These are phyloP conservation scores for Aromia moschata DNA, from an alignment of 2,888 invertebrate species.

Conservation along the genomic window DNA sequence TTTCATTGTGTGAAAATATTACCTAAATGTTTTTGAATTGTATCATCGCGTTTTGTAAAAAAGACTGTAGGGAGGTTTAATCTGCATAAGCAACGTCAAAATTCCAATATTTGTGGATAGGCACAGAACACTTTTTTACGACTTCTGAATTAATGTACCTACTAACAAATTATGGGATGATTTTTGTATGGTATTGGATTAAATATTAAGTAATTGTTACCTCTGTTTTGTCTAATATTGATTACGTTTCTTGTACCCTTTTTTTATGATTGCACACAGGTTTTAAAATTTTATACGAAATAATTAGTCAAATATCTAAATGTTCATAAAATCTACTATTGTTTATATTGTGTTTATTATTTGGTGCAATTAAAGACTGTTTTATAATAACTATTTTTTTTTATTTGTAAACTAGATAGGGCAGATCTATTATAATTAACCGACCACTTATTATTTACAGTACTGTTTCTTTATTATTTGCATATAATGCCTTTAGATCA, in stretches of 20 bases:
- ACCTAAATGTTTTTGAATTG: too few species aligned
- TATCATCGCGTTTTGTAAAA: too few species aligned
- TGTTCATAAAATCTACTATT: conserved; percentile 25
- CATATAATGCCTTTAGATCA: conserved; percentile 46
- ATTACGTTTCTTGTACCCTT: conserved; percentile 25
- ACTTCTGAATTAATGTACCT: too few species aligned
- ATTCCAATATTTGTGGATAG: neutral
- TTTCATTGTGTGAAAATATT: too few species aligned
- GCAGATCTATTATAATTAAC: conserved; percentile 27
- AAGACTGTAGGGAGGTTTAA: too few species aligned
- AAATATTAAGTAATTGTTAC: conserved; percentile 33
- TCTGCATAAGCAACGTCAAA: neutral
- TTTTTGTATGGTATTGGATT: conserved; percentile 25
- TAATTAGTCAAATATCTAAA: conserved; percentile 27
- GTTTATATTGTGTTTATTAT: conserved; percentile 38
- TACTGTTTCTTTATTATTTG: conserved; percentile 38
- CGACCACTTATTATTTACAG: conserved; percentile 34
- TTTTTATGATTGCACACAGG: conserved; percentile 27
- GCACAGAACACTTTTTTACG: too few species aligned
- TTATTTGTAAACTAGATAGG: conserved; percentile 28
- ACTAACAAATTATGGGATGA: neutral
- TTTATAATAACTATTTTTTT: conserved; percentile 41
- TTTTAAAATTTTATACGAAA: conserved; percentile 29
- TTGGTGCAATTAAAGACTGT: conserved; percentile 63
- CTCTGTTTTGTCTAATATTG: conserved; percentile 45